Evolutionary conservation across 2,797 vertebrate species (phyloP).

Genomic region (Calcarius lapponicus): DNA sequence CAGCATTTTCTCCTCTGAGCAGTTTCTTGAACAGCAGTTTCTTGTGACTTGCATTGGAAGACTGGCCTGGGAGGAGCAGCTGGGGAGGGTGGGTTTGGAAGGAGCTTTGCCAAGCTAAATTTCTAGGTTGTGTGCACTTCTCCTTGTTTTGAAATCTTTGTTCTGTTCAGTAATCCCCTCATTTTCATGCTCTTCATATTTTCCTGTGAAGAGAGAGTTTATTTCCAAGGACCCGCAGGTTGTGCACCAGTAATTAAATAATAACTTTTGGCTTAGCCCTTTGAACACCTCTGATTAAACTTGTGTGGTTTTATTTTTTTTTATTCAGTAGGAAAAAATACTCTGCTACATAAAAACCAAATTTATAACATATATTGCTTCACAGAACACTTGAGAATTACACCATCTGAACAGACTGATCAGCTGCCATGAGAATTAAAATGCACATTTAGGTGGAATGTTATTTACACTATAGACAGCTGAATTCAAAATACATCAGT

Average conservation of each 20-base stretch:
- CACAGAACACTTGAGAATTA: neutral
- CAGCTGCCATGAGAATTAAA: neutral
- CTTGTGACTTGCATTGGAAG: neutral
- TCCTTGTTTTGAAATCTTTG: neutral
- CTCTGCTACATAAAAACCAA: neutral
- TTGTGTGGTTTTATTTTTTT: neutral
- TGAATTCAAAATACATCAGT: neutral
- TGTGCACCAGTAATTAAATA: neutral
- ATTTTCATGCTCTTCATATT: neutral
- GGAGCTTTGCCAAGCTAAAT: neutral
- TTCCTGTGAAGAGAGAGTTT: neutral
- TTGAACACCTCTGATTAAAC: neutral
- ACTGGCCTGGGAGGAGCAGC: neutral
- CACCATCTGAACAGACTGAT: neutral
- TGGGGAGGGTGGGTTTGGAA: neutral
- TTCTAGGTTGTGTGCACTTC: neutral
- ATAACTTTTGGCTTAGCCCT: neutral
- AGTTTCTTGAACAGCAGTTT: neutral
- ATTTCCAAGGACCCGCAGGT: neutral
- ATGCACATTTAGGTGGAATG: neutral
- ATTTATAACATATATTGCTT: neutral
- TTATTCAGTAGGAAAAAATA: neutral
- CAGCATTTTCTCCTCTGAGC: neutral
- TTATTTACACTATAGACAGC: neutral
- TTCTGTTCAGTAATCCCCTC: neutral